Base-by-base conservation (phyloP, 2,888 invertebrate genomes). In the Rhaphigaster nebulosa region DNA sequence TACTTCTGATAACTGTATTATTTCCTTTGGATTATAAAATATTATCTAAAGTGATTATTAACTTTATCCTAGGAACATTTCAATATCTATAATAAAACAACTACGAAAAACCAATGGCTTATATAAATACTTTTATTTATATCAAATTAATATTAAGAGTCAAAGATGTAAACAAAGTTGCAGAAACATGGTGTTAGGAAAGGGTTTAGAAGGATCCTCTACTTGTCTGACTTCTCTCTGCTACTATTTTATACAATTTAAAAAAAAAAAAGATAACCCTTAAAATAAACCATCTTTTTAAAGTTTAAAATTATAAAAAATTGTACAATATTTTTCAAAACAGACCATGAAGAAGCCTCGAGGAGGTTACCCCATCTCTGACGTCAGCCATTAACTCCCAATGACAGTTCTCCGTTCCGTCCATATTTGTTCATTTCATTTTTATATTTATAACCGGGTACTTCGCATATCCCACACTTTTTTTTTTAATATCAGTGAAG, bases 331-430 rank as follows among this genome's bases (percentile, higher is more conserved):
- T 84, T 50, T 80, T 84, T 84, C 45, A 84, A 84, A 84, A 84
- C n/a, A 84, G 84, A 84, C n/a, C n/a, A 10, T 26, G 80, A 84
- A 45, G 84, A 45, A 50, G 84, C 45, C 45, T n/a, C n/a, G 13
- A 50, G 45, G 84, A 84, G 84, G 84, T 84, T 84, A 84, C 45
- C 18, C 45, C 5, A 45, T 45, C 84, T 45, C n/a, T 84, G 84
- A 84, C 84, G 84, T 84, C 84, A 84, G n/a, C 45, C 26, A 50
- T 84, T 84, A 41, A 84, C 84, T 45, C n/a, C 84, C 84, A 84
- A 84, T 84, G 84, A 50, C n/a, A 26, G 45, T 13, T 4, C 84
- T 50, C 45, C 84, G 84, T 84, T 84, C 84, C 84, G 84, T 84
- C 84, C 84, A 84, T 84, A 45, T n/a, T 84, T 45, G n/a, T 84